These are phyloP conservation scores for Chironomus tepperi DNA, from an alignment of 1,140 invertebrate species.

Conservation along the genomic window DNA sequence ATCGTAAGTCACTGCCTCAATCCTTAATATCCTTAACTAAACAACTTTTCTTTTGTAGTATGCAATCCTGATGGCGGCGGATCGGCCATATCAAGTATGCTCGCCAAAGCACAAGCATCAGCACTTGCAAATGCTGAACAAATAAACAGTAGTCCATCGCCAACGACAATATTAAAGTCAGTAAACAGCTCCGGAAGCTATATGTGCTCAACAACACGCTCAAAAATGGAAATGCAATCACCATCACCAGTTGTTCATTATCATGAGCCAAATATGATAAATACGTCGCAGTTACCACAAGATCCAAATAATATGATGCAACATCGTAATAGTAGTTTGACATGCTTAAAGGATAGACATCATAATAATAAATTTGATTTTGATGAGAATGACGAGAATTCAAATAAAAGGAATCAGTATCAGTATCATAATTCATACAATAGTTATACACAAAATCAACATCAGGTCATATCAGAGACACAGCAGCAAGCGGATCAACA, in stretches of 20 bases:
- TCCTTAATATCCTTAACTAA: background rate
- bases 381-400: slow-evolving; percentile 1
- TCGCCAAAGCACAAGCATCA: slow-evolving; percentile 1
- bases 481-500: slow-evolving; percentile 8
- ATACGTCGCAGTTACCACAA: background rate
- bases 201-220: slow-evolving; percentile 11
- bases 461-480: background rate
- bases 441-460: slow-evolving; percentile 4
- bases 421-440: slow-evolving; percentile 17
- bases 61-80: slow-evolving; percentile 6
- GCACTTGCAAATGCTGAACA: background rate
- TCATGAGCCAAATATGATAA: background rate
- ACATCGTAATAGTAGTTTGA: background rate
- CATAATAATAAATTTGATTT: background rate
- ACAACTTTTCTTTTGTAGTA: slow-evolving; percentile 19
- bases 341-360: background rate
- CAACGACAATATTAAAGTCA: slow-evolving; percentile 9
- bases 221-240: background rate
- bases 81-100: slow-evolving; percentile 4
- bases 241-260: slow-evolving; percentile 3
- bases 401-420: background rate
- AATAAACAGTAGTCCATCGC: background rate
- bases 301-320: background rate
- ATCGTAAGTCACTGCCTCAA: slow-evolving; percentile 30
- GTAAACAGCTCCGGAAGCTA: background rate